Evolutionary conservation across 2,113 vertebrate genomes (phyloP).

Genomic region (Lepus europaeus): DNA sequence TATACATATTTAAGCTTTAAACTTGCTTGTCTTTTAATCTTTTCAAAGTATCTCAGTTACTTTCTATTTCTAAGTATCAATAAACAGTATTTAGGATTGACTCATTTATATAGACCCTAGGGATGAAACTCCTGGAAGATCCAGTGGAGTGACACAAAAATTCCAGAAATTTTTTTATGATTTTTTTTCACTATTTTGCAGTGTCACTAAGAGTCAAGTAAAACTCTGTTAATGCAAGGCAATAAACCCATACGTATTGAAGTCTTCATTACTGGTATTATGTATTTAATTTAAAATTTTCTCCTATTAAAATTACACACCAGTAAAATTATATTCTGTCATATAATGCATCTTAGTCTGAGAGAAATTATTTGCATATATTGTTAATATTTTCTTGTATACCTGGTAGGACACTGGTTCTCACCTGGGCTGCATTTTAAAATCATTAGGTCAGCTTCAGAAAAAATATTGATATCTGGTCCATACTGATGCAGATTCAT

Average conservation of each 20-base stretch:
- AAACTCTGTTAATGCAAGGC: not conserved
- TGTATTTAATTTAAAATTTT: slow-evolving; percentile 29
- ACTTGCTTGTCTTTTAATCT: not conserved
- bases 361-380: not conserved
- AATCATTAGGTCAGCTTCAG: not conserved
- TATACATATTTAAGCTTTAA: not conserved
- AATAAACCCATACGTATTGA: not conserved
- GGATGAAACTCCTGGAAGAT: slow-evolving; percentile 21
- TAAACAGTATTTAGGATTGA: not conserved
- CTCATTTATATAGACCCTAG: not conserved
- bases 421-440: not conserved
- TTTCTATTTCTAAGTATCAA: not conserved
- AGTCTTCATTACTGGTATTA: slow-evolving; percentile 13
- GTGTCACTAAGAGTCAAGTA: not conserved
- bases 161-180: not conserved
- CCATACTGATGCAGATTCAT: not conserved
- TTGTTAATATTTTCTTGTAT: not conserved
- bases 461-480: not conserved
- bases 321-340: not conserved
- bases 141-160: not conserved
- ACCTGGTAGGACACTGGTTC: not conserved
- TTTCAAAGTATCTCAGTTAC: not conserved
- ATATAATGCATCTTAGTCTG: not conserved
- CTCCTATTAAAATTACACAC: not conserved
- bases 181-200: slow-evolving; percentile 21